Evolutionary conservation across 1,140 invertebrate genomes (phyloP).

Genomic region (Hypothenemus hampei): DNA sequence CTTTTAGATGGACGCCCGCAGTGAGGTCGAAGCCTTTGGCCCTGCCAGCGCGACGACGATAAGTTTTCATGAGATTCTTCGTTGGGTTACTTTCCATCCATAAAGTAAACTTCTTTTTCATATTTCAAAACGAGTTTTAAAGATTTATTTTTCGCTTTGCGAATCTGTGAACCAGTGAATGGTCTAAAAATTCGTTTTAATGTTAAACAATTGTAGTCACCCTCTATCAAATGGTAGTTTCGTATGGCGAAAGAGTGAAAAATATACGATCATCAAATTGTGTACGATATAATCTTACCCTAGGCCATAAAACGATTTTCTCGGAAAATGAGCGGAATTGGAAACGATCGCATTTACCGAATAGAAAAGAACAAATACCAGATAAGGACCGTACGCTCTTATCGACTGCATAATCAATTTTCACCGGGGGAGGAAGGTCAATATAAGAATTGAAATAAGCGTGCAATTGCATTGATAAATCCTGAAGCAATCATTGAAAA

Average conservation of each 20-base stretch:
- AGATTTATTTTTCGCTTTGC: no score
- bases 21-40: constrained; percentile 18
- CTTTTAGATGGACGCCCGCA: constrained; percentile 37
- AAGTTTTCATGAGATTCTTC: constrained; percentile 10
- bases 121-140: no score
- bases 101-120: no score
- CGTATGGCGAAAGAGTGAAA: constrained; percentile 4
- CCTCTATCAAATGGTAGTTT: neutral
- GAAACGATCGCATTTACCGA: constrained; percentile 28
- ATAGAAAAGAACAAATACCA: constrained; percentile 16
- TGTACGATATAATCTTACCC: constrained; percentile 21
- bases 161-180: no score
- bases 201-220: neutral
- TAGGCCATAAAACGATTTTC: constrained; percentile 37
- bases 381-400: constrained; percentile 9
- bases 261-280: constrained; percentile 4
- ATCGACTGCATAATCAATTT: constrained; percentile 16
- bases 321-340: constrained; percentile 38
- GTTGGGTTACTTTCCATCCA: no score
- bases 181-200: no score
- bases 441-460: constrained; percentile 7
- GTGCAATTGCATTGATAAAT: constrained; percentile 5
- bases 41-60: neutral
- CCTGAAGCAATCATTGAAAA: no score
- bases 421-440: constrained; percentile 2